Evolutionary conservation across 1,140 invertebrate genomes (phyloP).

Genomic region (Dreissena polymorpha): DNA sequence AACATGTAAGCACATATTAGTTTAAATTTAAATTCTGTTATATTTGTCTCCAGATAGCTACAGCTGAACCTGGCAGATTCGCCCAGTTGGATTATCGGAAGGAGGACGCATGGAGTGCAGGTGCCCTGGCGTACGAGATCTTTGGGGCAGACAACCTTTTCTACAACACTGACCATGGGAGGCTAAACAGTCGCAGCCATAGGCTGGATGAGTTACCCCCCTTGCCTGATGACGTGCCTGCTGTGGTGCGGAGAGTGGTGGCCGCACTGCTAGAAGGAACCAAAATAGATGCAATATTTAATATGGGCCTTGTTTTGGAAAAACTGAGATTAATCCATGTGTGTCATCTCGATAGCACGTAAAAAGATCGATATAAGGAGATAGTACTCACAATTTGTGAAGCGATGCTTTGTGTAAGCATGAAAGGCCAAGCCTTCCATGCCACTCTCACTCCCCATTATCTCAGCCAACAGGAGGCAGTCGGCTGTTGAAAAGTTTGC

Average conservation of each 20-base stretch:
- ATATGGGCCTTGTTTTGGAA: no score
- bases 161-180: constrained; percentile 70
- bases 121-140: constrained; percentile 91
- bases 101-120: constrained; percentile 91
- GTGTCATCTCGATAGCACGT: no score
- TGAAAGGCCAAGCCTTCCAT: no score
- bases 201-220: constrained; percentile 85
- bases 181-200: constrained; percentile 84
- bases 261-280: constrained; percentile 85
- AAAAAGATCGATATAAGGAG: no score
- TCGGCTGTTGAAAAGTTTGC: no score
- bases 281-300: constrained; percentile 85
- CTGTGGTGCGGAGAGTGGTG: constrained; percentile 83
- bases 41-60: no score
- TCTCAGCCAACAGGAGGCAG: no score
- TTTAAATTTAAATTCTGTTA: no score
- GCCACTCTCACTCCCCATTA: no score
- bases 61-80: constrained; percentile 86
- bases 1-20: constrained; percentile 84
- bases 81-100: constrained; percentile 89
- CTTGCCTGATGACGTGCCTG: constrained; percentile 82
- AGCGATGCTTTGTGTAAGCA: no score
- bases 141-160: constrained; percentile 91
- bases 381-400: no score
- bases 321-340: no score